Conservation (phyloP, 2,113 vertebrate genomes). For the Holacanthus passer region DNA sequence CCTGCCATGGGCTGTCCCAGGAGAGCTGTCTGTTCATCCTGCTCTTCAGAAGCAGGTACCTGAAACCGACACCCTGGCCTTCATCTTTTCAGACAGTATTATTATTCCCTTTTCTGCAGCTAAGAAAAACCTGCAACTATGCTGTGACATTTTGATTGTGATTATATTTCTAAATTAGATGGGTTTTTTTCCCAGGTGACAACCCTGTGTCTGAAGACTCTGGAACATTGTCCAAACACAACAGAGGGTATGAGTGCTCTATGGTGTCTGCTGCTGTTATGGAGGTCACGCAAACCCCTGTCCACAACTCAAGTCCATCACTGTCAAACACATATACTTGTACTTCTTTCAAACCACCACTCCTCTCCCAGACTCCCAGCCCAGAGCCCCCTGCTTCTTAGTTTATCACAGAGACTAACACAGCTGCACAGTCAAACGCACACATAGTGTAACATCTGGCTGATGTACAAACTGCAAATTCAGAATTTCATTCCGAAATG, state of each 20-base stretch:
- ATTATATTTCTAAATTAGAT: background rate
- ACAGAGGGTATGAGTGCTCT: constrained; percentile 60
- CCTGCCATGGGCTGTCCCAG: constrained; percentile 67
- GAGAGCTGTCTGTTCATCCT: constrained; percentile 73
- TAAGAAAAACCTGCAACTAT: background rate
- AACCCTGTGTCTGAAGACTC: constrained; percentile 54
- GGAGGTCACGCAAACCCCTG: constrained; percentile 15
- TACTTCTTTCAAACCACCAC: constrained; percentile 38
- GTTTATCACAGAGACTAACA: background rate
- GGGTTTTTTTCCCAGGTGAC: constrained; percentile 53
- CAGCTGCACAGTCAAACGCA: constrained; percentile 7
- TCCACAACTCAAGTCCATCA: constrained; percentile 32
- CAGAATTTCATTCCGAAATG: constrained; percentile 10
- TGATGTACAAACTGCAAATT: background rate
- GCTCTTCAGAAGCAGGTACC: constrained; percentile 81
- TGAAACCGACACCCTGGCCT: no score
- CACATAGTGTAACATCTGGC: constrained; percentile 4
- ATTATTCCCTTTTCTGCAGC: background rate
- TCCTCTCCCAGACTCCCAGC: background rate
- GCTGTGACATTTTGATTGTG: background rate
- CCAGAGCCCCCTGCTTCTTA: constrained; percentile 31
- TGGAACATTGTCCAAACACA: constrained; percentile 57
- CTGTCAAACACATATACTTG: constrained; percentile 47
- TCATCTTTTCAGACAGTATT: background rate
- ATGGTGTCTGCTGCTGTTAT: constrained; percentile 42